These are phyloP conservation scores for Macrosiphum euphorbiae DNA, from an alignment of 2,888 invertebrate species.

Conservation along the genomic window DNA sequence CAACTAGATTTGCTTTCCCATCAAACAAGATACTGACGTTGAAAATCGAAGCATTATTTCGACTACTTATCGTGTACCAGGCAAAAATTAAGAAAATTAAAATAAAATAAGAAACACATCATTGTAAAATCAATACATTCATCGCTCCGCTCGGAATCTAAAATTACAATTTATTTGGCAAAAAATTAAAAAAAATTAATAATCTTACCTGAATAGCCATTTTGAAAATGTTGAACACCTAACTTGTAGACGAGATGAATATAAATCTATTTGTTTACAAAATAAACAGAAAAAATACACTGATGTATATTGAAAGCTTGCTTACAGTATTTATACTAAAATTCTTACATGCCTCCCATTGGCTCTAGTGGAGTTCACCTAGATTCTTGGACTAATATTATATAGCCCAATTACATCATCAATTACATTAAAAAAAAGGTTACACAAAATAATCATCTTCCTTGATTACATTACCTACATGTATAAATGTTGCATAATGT, in stretches of 20 bases:
- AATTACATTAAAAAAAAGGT: constrained; percentile 6
- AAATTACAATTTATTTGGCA: neutral
- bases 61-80: too few relatives aligned
- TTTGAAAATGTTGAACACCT: neutral
- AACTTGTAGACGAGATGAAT: neutral
- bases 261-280: neutral
- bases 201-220: neutral
- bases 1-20: too few relatives aligned
- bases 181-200: neutral
- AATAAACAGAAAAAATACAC: neutral
- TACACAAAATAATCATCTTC: neutral
- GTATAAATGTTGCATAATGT: neutral
- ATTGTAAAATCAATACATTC: too few relatives aligned
- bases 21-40: too few relatives aligned
- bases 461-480: neutral
- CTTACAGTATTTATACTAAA: constrained; percentile 41
- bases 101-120: too few relatives aligned
- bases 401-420: constrained; percentile 22
- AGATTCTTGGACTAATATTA: neutral
- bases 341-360: neutral
- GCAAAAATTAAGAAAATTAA: too few relatives aligned
- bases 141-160: neutral
- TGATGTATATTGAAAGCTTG: neutral
- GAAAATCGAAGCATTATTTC: too few relatives aligned
- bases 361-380: neutral